Percentiles rank a stretch among this genome's conserved stretches.
Evolutionary conservation across 92 coral and sea anemone genomes (phyloP).

Genomic region (Epizoanthus rinbou): DNA sequence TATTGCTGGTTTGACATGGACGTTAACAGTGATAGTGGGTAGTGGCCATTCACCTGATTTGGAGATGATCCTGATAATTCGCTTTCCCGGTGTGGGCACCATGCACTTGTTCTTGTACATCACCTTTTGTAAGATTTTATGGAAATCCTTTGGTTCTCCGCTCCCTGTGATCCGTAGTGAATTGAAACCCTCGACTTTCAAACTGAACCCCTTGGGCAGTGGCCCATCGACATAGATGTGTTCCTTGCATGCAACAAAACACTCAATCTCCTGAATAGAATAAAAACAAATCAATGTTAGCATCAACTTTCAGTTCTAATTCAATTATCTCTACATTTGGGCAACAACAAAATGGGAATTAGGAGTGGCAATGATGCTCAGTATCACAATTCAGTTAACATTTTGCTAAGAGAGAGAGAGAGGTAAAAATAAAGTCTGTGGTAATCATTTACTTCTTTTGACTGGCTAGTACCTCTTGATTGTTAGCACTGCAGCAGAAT

Average conservation of each 20-base stretch:
- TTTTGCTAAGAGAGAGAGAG: no score
- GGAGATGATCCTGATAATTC: constrained; percentile 66
- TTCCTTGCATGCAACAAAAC: constrained; percentile 87
- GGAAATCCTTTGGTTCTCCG: constrained; percentile 79
- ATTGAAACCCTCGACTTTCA: constrained; percentile 56
- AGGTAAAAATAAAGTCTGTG: no score
- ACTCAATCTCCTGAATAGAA: constrained; percentile 65
- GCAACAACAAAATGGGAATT: not conserved
- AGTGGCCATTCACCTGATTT: constrained; percentile 53
- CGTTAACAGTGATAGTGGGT: constrained; percentile 47
- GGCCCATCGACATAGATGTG: constrained; percentile 78
- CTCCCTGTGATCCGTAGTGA: constrained; percentile 69
- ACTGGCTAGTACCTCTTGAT: no score
- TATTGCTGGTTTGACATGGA: constrained; percentile 64
- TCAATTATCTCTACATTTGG: not conserved
- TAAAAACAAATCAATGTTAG: not conserved
- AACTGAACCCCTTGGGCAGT: constrained; percentile 72
- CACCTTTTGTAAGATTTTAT: constrained; percentile 68
- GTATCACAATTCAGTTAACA: no score
- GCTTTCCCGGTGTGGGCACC: constrained; percentile 83
- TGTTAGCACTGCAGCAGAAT: no score
- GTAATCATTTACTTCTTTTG: no score
- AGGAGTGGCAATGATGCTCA: no score
- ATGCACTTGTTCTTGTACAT: constrained; percentile 85
- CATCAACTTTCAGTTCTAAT: not conserved